A percentile compares a stretch with the other conserved stretches of the same genome.
These are phyloP conservation scores for Ephydatia muelleri DNA, from an alignment of 37 sponge, comb jelly and placozoan species.

Conservation along the genomic window DNA sequence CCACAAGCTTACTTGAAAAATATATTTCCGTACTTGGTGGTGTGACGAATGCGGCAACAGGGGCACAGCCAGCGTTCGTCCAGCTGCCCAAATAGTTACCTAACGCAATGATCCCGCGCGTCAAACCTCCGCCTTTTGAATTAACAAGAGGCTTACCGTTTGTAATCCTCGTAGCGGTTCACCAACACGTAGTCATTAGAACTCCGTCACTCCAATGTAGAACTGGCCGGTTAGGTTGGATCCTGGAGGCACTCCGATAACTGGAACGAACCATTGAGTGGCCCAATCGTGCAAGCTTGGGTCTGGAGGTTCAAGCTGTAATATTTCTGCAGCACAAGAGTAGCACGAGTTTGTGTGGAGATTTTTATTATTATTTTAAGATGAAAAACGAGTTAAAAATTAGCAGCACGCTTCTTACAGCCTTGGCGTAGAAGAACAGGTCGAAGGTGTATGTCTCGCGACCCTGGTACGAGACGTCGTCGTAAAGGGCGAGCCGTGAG, in stretches of 20 bases:
- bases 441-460: background rate
- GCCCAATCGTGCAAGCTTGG: slow-evolving; percentile 20
- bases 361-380: too few relatives aligned
- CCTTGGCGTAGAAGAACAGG: background rate
- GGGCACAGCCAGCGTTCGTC: background rate
- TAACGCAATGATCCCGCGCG: background rate
- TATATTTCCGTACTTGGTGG: background rate
- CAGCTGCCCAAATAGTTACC: background rate
- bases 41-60: background rate
- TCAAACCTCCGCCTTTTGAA: background rate
- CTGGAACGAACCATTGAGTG: slow-evolving; percentile 28
- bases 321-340: background rate
- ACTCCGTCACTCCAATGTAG: slow-evolving; percentile 51
- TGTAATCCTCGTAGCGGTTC: background rate
- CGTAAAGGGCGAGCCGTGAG: background rate
- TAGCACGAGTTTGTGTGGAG: too few relatives aligned
- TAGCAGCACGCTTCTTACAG: background rate
- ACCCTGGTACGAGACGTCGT: background rate
- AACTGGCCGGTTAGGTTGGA: slow-evolving; percentile 26
- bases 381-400: background rate
- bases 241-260: slow-evolving; percentile 37
- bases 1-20: slow-evolving; percentile 13
- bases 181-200: slow-evolving; percentile 32
- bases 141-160: background rate
- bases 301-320: slow-evolving; percentile 49